These are phyloP conservation scores for Lydus trimaculatus DNA, from an alignment of 2,888 invertebrate genomes.

Conservation along the genomic window DNA sequence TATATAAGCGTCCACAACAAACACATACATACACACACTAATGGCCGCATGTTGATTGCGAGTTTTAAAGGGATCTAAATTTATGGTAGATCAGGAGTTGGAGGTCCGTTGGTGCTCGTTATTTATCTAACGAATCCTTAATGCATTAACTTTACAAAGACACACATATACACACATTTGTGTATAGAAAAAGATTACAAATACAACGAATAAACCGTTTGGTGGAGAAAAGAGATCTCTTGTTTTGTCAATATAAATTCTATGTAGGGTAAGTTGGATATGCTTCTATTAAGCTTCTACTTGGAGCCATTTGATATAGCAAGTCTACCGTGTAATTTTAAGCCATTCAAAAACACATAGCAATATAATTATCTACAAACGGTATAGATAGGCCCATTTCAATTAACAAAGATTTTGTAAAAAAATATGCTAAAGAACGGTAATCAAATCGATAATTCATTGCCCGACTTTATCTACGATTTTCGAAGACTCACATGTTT, in stretches of 20 bases:
- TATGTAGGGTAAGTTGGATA: background rate
- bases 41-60: conserved; percentile 60
- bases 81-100: conserved; percentile 55
- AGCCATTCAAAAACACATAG: background rate
- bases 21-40: conserved; percentile 42
- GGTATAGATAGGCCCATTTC: background rate
- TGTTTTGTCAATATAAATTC: background rate
- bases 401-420: too few species aligned
- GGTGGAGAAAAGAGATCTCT: background rate
- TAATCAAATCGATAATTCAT: too few species aligned
- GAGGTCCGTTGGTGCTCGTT: conserved; percentile 46
- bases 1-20: conserved; percentile 55
- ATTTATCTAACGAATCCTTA: conserved; percentile 55
- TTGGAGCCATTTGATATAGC: background rate
- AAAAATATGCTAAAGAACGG: too few species aligned
- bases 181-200: background rate
- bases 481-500: too few species aligned
- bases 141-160: conserved; percentile 49
- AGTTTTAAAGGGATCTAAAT: conserved; percentile 57
- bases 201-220: background rate
- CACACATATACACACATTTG: background rate
- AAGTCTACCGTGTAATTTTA: background rate
- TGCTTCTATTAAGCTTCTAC: background rate
- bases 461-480: too few species aligned
- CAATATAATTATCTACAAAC: background rate